Conservation (phyloP, 2,797 vertebrate species). For the Amblyopsis hoosieri region DNA sequence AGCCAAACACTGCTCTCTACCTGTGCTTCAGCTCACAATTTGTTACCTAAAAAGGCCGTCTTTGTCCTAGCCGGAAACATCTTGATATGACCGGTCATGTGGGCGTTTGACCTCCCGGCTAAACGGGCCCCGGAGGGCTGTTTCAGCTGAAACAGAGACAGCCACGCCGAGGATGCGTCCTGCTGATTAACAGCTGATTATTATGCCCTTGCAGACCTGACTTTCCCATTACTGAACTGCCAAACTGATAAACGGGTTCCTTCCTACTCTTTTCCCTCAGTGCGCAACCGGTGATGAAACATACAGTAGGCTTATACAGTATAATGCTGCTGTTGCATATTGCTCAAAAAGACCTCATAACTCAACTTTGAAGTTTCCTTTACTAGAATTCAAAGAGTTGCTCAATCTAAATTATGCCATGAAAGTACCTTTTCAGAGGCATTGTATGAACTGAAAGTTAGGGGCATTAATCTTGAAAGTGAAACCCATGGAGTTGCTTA, state of each 20-base stretch:
- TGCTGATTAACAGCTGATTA: conserved; percentile 32
- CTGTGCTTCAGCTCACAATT: conserved; percentile 52
- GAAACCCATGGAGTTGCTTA: conserved; percentile 16
- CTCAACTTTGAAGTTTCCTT: conserved; percentile 19
- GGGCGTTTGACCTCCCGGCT: conserved; percentile 33
- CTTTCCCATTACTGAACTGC: conserved; percentile 18
- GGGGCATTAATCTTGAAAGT: conserved; percentile 16
- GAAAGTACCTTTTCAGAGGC: no score
- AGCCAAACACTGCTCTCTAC: conserved; percentile 53
- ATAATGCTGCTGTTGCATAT: not conserved
- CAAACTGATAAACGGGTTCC: conserved; percentile 15
- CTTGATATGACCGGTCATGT: conserved; percentile 34
- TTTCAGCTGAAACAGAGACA: conserved; percentile 45
- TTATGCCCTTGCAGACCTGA: conserved; percentile 18
- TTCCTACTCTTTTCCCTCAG: conserved; percentile 31
- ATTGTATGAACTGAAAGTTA: conserved; percentile 13
- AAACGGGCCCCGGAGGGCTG: conserved; percentile 37
- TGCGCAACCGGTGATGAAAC: conserved; percentile 6
- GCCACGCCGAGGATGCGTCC: conserved; percentile 35
- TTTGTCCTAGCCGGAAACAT: conserved; percentile 50
- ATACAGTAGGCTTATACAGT: not conserved
- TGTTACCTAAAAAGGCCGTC: conserved; percentile 54
- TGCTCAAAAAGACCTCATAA: not conserved
- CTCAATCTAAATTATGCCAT: no score
- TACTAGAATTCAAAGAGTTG: conserved; percentile 8